These are phyloP conservation scores for Hydrolagus colliei DNA, from an alignment of 2,797 vertebrate genomes.

Conservation along the genomic window DNA sequence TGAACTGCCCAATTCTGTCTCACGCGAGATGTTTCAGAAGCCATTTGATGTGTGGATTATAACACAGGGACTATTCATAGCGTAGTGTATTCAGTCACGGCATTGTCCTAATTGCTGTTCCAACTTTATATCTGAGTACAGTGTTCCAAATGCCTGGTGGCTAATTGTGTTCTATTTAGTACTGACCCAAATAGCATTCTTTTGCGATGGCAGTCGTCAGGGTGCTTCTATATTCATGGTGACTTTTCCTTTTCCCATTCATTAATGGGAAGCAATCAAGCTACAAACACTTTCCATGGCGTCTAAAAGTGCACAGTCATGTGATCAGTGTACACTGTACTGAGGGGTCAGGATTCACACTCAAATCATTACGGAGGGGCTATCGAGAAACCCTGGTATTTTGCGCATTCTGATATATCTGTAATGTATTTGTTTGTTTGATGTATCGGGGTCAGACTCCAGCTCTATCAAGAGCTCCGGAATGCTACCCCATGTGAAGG, in stretches of 20 bases:
- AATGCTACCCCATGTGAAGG: too few species aligned
- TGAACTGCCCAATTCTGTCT: too few species aligned
- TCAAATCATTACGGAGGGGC: not conserved
- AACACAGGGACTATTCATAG: too few species aligned
- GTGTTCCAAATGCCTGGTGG: too few species aligned
- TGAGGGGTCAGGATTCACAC: not conserved
- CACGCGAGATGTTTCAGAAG: too few species aligned
- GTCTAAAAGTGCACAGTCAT: not conserved
- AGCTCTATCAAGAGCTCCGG: too few species aligned
- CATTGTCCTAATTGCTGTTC: too few species aligned
- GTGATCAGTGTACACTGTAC: not conserved
- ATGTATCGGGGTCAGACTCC: too few species aligned
- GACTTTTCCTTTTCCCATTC: not conserved
- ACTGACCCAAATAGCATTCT: not conserved
- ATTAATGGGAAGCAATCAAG: not conserved
- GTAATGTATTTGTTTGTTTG: too few species aligned
- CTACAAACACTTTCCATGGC: not conserved
- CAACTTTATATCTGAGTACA: too few species aligned
- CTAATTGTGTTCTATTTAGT: not conserved
- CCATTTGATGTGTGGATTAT: too few species aligned
- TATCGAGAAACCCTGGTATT: not conserved
- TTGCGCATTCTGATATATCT: not conserved
- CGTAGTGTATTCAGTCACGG: too few species aligned
- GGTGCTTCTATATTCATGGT: not conserved
- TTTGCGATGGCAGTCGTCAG: not conserved